A percentile compares a stretch with the other conserved stretches of the same genome.
These are phyloP conservation scores for Scalopus aquaticus DNA, from an alignment of 2,113 vertebrate genomes.

Conservation along the genomic window DNA sequence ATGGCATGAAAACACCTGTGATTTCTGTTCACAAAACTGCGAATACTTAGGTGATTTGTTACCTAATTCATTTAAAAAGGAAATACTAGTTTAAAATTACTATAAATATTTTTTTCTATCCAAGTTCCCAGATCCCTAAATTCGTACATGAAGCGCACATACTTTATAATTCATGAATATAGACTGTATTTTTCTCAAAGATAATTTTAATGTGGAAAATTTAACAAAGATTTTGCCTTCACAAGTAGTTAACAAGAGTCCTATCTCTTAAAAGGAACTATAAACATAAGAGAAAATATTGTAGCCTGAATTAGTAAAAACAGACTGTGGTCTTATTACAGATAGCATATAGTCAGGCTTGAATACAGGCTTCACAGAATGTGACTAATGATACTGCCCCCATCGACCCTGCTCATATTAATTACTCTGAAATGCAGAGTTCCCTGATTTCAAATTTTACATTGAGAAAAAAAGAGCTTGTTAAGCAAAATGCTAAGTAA, in stretches of 20 bases:
- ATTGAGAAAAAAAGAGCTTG: not conserved
- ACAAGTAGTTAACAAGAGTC: not conserved
- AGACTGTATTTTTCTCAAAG: conserved; percentile 31
- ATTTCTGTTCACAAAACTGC: not conserved
- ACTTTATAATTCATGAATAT: not conserved
- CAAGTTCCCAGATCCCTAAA: not conserved
- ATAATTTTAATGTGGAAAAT: conserved; percentile 65
- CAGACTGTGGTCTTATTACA: not conserved
- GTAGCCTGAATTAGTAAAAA: conserved; percentile 17
- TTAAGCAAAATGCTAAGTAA: conserved; percentile 15
- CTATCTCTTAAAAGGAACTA: not conserved
- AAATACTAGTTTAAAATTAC: not conserved
- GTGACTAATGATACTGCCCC: not conserved
- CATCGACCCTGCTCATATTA: not conserved
- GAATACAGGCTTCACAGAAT: not conserved
- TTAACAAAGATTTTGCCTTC: conserved; percentile 32
- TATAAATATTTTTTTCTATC: not conserved
- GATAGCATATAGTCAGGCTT: not conserved
- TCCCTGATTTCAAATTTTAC: not conserved
- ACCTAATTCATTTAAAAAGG: not conserved
- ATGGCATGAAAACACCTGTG: not conserved
- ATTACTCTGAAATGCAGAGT: not conserved
- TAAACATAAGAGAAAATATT: not conserved
- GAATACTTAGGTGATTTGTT: not conserved
- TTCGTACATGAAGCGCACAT: not conserved